phyloP scores from a whole-genome alignment of 2,888 invertebrate species.

The Acronicta leporina region DNA sequence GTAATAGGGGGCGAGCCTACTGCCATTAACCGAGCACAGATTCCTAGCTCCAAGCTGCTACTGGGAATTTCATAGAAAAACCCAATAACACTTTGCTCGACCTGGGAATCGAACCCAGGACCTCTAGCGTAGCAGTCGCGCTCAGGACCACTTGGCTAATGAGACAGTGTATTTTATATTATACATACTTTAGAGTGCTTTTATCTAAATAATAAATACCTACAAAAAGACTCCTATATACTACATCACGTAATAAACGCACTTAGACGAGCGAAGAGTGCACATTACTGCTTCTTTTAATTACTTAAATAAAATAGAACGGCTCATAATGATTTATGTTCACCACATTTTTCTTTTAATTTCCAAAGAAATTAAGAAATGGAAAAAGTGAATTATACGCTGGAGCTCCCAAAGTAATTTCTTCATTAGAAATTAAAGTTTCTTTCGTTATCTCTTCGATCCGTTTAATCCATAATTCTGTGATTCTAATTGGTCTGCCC shows the following conservation, averaged over 20 bases:
- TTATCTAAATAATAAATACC: conserved; percentile 28
- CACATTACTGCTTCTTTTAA: conserved; percentile 42
- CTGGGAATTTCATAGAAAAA: too few relatives aligned
- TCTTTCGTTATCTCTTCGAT: conserved; percentile 41
- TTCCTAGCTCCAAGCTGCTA: too few relatives aligned
- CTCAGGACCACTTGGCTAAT: too few relatives aligned
- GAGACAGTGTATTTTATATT: too few relatives aligned
- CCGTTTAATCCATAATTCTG: conserved; percentile 46
- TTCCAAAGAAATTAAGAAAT: conserved; percentile 37
- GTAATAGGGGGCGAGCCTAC: too few relatives aligned
- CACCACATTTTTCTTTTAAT: conserved; percentile 45
- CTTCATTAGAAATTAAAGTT: conserved; percentile 39
- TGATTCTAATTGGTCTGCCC: conserved; percentile 52
- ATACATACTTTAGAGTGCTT: too few relatives aligned
- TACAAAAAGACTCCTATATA: conserved; percentile 21
- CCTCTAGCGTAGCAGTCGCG: too few relatives aligned
- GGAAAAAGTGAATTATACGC: conserved; percentile 24
- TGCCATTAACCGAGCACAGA: too few relatives aligned
- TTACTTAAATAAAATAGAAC: conserved; percentile 44
- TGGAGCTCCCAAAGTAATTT: conserved; percentile 10
- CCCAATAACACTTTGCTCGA: too few relatives aligned
- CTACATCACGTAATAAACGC: conserved; percentile 7
- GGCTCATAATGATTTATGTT: conserved; percentile 49
- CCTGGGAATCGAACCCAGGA: too few relatives aligned
- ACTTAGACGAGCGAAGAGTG: conserved; percentile 21